Conservation (phyloP, 2,113 vertebrate species). For the Channa argus region DNA sequence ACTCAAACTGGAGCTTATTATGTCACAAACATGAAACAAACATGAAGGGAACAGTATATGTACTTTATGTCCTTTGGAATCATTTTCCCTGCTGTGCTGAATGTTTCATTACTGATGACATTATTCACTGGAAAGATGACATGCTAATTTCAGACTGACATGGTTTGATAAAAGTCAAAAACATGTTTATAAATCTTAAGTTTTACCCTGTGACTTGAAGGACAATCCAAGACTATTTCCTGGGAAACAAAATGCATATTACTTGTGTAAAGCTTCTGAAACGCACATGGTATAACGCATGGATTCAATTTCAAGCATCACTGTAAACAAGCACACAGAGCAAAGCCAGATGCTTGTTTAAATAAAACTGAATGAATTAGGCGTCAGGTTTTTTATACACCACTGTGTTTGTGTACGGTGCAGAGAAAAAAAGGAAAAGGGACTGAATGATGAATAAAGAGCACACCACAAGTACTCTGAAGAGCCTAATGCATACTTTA, state of each 20-base stretch:
- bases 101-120: no score
- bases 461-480: constrained; percentile 57
- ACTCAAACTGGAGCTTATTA: no score
- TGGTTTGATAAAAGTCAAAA: constrained; percentile 11
- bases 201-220: background rate
- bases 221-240: constrained; percentile 23
- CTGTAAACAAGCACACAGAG: background rate
- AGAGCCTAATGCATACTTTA: constrained; percentile 38
- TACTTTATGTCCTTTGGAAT: no score
- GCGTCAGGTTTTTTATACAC: background rate
- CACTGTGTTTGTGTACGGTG: constrained; percentile 26
- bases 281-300: constrained; percentile 19
- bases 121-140: background rate
- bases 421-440: background rate
- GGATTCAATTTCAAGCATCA: background rate
- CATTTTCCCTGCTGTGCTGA: no score
- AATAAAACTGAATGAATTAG: constrained; percentile 7
- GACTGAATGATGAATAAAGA: constrained; percentile 23
- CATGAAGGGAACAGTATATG: no score
- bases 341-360: background rate
- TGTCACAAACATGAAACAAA: no score
- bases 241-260: constrained; percentile 32
- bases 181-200: background rate
- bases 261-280: constrained; percentile 8
- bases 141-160: background rate